Conservation (phyloP, 1,140 invertebrate genomes). For the Heliconius hewitsoni region DNA sequence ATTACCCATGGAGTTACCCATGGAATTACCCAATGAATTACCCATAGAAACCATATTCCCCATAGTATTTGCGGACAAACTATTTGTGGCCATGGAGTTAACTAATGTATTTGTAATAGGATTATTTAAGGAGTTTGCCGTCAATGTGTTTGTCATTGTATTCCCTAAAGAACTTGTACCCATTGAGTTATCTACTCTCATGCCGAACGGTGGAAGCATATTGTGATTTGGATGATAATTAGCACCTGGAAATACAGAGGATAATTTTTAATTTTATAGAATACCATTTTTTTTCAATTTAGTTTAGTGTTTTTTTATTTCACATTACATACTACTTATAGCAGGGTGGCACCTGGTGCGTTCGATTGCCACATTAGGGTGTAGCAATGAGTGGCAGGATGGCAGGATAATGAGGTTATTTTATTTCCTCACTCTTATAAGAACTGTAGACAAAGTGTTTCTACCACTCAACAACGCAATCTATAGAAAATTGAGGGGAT, state of each 20-base stretch:
- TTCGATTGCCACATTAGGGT: no score
- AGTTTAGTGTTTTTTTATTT: no score
- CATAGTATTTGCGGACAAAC: constrained; percentile 34
- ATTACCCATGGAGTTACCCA: constrained; percentile 10
- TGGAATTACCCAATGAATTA: constrained; percentile 30
- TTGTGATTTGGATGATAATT: constrained; percentile 75
- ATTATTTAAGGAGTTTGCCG: constrained; percentile 44
- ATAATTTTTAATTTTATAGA: neutral
- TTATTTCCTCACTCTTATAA: no score
- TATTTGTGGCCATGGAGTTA: constrained; percentile 39
- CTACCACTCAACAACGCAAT: no score
- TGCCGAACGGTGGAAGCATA: constrained; percentile 78
- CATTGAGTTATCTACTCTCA: constrained; percentile 74
- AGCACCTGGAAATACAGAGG: constrained; percentile 63
- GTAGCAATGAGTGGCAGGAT: no score
- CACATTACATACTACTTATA: no score
- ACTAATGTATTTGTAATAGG: constrained; percentile 40
- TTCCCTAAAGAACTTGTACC: constrained; percentile 50
- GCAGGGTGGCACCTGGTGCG: no score
- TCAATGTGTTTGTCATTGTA: constrained; percentile 41
- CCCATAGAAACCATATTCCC: constrained; percentile 39
- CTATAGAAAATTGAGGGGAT: no score
- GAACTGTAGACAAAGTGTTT: no score
- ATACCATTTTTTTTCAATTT: no score
- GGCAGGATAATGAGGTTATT: no score